These are phyloP conservation scores for Microtus obscurus DNA, from an alignment of 2,797 vertebrate genomes.

Conservation along the genomic window DNA sequence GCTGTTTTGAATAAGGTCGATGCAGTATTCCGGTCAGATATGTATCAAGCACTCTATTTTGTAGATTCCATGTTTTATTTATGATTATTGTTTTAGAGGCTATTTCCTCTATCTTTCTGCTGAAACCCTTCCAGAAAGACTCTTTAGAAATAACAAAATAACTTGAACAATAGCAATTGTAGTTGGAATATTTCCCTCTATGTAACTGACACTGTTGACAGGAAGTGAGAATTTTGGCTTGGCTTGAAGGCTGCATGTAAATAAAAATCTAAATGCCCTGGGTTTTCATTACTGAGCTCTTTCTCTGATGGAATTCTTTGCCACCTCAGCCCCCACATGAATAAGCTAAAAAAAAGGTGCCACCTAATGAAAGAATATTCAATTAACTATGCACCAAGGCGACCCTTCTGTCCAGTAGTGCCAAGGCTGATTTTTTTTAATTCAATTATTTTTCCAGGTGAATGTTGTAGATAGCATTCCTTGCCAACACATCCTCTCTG, in stretches of 20 bases:
- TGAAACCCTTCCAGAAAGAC: slow-evolving; percentile 59
- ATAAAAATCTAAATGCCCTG: slow-evolving; percentile 67
- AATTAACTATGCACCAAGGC: slow-evolving; percentile 59
- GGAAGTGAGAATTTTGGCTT: slow-evolving; percentile 65
- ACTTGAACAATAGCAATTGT: slow-evolving; percentile 51
- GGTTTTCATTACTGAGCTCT: slow-evolving; percentile 34
- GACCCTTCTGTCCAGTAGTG: slow-evolving; percentile 42
- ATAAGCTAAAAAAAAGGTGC: slow-evolving; percentile 50
- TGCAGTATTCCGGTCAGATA: slow-evolving; percentile 80
- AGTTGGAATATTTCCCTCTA: slow-evolving; percentile 57
- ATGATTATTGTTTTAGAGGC: slow-evolving; percentile 81
- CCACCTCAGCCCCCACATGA: background rate
- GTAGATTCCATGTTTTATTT: slow-evolving; percentile 84
- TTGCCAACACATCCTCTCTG: background rate
- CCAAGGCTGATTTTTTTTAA: slow-evolving; percentile 52
- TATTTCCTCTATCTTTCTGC: background rate
- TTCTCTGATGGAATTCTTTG: slow-evolving; percentile 38
- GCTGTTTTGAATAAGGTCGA: slow-evolving; percentile 70
- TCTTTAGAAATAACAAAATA: slow-evolving; percentile 75
- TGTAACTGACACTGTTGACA: slow-evolving; percentile 50
- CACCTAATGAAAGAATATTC: slow-evolving; percentile 1
- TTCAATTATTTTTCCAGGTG: slow-evolving; percentile 50
- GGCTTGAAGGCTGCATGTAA: slow-evolving; percentile 64
- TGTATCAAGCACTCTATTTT: slow-evolving; percentile 78
- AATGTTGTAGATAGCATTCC: slow-evolving; percentile 55